Percentiles rank a stretch among this genome's conserved stretches.
Evolutionary conservation across 2,113 vertebrate genomes (phyloP).

Genomic region (Mustela lutreola): DNA sequence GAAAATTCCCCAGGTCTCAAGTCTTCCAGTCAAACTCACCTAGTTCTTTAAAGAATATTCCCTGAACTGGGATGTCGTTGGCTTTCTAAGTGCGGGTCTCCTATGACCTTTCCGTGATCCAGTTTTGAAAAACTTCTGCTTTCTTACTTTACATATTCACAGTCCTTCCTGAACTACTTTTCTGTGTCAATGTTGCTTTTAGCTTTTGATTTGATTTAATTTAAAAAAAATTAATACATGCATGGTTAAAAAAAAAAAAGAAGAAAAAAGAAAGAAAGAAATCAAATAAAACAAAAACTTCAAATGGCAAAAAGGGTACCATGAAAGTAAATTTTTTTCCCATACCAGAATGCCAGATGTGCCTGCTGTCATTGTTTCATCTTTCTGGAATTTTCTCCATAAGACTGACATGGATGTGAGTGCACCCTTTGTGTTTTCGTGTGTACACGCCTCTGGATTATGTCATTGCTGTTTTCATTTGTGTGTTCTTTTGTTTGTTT

Average conservation of each 20-base stretch:
- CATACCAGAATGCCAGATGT: background rate
- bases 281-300: background rate
- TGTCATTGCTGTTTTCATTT: background rate
- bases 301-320: background rate
- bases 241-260: background rate
- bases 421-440: background rate
- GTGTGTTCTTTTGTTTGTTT: background rate
- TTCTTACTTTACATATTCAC: background rate
- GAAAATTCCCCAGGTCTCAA: background rate
- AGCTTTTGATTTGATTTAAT: slow-evolving; percentile 33
- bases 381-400: background rate
- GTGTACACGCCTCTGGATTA: background rate
- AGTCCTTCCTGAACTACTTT: background rate
- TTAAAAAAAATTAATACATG: background rate
- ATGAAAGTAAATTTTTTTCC: background rate
- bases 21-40: background rate
- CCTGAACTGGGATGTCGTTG: background rate
- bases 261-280: background rate
- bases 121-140: slow-evolving; percentile 21
- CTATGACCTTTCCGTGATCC: background rate
- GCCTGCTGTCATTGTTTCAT: background rate
- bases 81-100: background rate
- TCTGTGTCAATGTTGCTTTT: background rate
- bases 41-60: background rate
- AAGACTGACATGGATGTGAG: too few species aligned